Evolutionary conservation across 2,888 invertebrate species (phyloP).

Genomic region (Cataglyphis rosenhaueri): DNA sequence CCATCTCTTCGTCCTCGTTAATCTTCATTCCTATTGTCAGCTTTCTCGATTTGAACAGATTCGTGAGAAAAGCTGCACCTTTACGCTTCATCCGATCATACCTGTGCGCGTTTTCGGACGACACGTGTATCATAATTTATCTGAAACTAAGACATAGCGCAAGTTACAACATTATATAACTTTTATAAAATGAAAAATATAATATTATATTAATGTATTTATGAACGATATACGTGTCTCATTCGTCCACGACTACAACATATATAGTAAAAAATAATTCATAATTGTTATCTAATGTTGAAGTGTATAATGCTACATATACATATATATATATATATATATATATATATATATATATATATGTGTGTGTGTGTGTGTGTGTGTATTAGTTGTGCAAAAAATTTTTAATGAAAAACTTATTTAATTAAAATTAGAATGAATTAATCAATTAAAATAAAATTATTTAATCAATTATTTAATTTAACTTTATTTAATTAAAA

Average conservation of each 20-base stretch:
- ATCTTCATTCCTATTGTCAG: slow-evolving; percentile 83
- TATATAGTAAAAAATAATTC: not conserved
- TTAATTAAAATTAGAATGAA: too few species aligned
- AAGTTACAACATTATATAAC: not conserved
- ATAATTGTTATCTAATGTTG: not conserved
- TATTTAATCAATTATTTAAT: too few species aligned
- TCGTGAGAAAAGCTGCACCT: slow-evolving; percentile 81
- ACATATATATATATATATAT: not conserved
- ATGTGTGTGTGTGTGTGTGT: not conserved
- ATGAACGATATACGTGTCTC: not conserved
- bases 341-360: too few species aligned
- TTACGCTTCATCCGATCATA: slow-evolving; percentile 83
- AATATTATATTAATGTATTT: not conserved
- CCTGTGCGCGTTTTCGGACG: slow-evolving; percentile 80
- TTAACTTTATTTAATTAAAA: not conserved
- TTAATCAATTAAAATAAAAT: too few species aligned
- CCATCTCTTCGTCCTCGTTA: slow-evolving; percentile 83
- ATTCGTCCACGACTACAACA: not conserved
- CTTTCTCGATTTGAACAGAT: slow-evolving; percentile 81
- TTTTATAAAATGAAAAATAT: not conserved
- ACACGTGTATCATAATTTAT: slow-evolving; percentile 83
- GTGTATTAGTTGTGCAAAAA: not conserved
- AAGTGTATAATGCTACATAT: not conserved
- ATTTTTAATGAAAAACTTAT: not conserved
- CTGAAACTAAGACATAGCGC: slow-evolving; percentile 54